Conservation (phyloP, 2,797 vertebrate species). For the Gorsachius magnificus region DNA sequence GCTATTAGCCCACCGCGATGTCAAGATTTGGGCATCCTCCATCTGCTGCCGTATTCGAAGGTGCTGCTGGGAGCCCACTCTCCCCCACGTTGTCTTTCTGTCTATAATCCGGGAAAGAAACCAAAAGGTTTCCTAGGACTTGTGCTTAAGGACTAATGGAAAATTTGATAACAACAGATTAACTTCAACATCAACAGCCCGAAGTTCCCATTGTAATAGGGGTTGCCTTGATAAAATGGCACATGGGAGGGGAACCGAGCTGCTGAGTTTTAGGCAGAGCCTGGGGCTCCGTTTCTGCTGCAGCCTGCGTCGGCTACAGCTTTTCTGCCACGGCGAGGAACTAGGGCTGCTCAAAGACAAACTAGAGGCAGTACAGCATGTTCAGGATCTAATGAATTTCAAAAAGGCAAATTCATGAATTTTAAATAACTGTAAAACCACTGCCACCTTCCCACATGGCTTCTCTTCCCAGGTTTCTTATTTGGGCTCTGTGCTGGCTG, state of each 20-base stretch:
- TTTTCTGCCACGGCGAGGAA: rapidly evolving
- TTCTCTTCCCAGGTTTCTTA: no score
- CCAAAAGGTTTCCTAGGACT: background rate
- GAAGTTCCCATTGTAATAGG: no score
- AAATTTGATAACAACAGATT: background rate
- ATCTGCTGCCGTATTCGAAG: rapidly evolving
- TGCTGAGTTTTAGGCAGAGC: background rate
- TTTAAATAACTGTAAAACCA: background rate
- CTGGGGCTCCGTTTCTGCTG: rapidly evolving
- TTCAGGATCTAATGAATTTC: background rate
- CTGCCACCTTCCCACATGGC: background rate
- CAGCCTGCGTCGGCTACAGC: background rate
- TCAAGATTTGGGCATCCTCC: background rate
- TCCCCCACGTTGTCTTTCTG: background rate
- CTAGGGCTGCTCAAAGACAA: background rate
- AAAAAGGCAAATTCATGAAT: background rate
- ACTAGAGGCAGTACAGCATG: background rate
- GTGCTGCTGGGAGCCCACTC: background rate
- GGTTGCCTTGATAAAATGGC: background rate
- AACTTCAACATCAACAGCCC: background rate
- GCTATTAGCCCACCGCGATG: rapidly evolving
- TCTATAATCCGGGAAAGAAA: no score
- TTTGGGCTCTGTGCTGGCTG: background rate
- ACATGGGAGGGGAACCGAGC: rapidly evolving
- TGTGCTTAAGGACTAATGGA: background rate